phyloP scores from a whole-genome alignment of 2,113 vertebrate genomes.

The Clarias magur region DNA sequence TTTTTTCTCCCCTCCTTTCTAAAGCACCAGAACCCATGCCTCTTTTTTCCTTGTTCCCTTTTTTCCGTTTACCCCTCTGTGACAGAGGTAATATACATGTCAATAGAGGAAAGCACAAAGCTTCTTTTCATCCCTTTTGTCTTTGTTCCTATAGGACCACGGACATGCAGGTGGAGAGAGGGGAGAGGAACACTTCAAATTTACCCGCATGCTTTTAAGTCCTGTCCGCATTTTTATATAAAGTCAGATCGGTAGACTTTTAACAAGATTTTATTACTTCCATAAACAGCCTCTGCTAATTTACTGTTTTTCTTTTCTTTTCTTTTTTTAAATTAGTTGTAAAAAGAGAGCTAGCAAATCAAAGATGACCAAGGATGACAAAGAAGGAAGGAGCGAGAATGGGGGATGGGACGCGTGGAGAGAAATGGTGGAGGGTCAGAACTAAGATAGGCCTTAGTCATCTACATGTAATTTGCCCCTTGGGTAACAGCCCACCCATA shows the following conservation, averaged over 20 bases:
- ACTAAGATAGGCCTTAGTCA: background rate
- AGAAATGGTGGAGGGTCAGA: background rate
- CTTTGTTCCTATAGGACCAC: conserved; percentile 59
- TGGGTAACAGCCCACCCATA: background rate
- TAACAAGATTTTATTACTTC: background rate
- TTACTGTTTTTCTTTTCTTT: background rate
- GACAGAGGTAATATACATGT: conserved; percentile 77
- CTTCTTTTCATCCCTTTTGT: conserved; percentile 64
- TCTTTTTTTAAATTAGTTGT: background rate
- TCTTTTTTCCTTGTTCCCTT: conserved; percentile 44
- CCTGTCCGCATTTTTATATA: background rate
- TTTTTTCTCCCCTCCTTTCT: conserved; percentile 56
- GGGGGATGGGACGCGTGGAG: background rate
- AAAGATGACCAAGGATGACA: background rate
- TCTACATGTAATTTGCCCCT: background rate
- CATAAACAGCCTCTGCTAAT: background rate
- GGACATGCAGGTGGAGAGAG: conserved; percentile 67
- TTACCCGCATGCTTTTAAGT: background rate
- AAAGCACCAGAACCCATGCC: conserved; percentile 18
- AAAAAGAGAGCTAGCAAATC: background rate
- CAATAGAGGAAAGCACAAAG: conserved; percentile 72
- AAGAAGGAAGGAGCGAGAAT: background rate
- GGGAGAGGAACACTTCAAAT: conserved; percentile 50
- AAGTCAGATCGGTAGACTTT: too few relatives aligned
- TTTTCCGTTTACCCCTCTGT: conserved; percentile 45